phyloP scores from a whole-genome alignment of 2,797 vertebrate species.

The Myiothlypis chrysogaster region DNA sequence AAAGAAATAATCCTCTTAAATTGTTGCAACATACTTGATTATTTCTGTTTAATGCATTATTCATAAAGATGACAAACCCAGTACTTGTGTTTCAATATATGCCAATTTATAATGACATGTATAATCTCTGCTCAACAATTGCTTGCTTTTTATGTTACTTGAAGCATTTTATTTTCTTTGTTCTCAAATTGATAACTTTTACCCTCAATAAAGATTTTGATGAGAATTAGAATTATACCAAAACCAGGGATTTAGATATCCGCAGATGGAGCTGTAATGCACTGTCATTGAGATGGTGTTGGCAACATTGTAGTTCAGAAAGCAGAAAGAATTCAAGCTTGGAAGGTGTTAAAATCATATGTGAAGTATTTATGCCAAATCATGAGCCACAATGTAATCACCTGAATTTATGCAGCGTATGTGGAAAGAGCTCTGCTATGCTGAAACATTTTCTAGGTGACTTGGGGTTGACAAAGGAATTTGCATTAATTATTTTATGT shows the following conservation, averaged over 20 bases:
- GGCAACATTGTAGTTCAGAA: background rate
- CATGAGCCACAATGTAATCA: background rate
- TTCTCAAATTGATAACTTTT: slow-evolving; percentile 24
- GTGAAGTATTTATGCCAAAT: slow-evolving; percentile 9
- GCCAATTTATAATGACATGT: slow-evolving; percentile 18
- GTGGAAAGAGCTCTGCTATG: background rate
- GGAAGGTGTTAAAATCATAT: background rate
- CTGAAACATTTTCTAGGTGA: background rate
- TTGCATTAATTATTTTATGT: background rate
- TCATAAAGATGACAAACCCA: slow-evolving; percentile 36
- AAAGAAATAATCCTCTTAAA: slow-evolving; percentile 51
- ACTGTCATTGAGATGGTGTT: background rate
- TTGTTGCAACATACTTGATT: slow-evolving; percentile 17
- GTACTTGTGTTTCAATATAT: slow-evolving; percentile 34
- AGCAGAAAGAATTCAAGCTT: background rate
- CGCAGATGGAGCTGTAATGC: background rate
- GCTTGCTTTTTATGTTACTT: background rate
- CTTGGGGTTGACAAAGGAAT: background rate
- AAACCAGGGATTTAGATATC: background rate
- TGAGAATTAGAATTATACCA: background rate
- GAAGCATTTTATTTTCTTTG: slow-evolving; percentile 16
- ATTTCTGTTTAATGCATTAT: slow-evolving; percentile 42
- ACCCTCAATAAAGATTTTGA: slow-evolving; percentile 1
- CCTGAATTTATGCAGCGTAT: background rate
- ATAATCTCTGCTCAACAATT: slow-evolving; percentile 25